Conservation (phyloP, 23 tunicate genomes). For the Halocynthia roretzi region DNA sequence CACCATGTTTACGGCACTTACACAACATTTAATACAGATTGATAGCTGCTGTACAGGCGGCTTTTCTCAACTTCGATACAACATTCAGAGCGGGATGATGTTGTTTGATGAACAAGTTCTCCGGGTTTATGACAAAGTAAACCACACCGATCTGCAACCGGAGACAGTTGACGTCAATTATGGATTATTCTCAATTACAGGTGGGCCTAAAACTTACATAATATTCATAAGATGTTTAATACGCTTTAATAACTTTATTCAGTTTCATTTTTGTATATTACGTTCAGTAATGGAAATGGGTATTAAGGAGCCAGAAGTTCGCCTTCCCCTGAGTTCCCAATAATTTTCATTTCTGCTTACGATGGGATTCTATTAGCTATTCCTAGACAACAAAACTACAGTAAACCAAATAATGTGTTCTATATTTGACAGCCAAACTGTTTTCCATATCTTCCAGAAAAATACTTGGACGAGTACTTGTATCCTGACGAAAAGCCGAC, state of each 20-base stretch:
- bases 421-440: too few relatives aligned
- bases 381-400: too few relatives aligned
- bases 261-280: too few relatives aligned
- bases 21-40: slow-evolving; percentile 32
- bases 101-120: slow-evolving; percentile 16
- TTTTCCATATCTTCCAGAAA: slow-evolving; percentile 17
- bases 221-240: too few relatives aligned
- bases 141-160: slow-evolving; percentile 56
- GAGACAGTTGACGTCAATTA: slow-evolving; percentile 36
- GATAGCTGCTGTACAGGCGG: slow-evolving; percentile 40
- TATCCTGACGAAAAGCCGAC: slow-evolving; percentile 49
- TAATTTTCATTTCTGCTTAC: too few relatives aligned
- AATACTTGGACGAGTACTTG: slow-evolving; percentile 25
- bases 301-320: too few relatives aligned
- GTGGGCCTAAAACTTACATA: neutral
- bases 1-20: slow-evolving; percentile 40
- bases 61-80: slow-evolving; percentile 9
- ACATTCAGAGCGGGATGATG: slow-evolving; percentile 14
- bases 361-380: too few relatives aligned
- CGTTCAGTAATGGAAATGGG: too few relatives aligned
- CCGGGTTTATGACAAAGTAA: slow-evolving; percentile 20
- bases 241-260: too few relatives aligned
- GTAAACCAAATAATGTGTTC: too few relatives aligned
- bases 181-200: slow-evolving; percentile 13
- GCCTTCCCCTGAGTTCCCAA: too few relatives aligned